Evolutionary conservation across 1,140 invertebrate species (phyloP).

Genomic region (Sitodiplosis mosellana): DNA sequence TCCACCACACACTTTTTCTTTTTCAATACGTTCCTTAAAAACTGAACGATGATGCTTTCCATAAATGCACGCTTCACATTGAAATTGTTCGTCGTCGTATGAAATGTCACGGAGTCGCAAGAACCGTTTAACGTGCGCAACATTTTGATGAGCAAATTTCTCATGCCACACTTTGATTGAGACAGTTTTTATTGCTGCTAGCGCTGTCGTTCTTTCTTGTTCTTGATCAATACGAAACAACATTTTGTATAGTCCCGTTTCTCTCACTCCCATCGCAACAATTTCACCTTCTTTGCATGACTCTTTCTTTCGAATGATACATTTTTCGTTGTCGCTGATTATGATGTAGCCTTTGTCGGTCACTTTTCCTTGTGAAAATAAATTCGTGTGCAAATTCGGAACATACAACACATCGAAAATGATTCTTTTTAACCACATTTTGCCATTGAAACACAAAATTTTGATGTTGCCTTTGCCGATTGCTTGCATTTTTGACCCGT

Average conservation of each 20-base stretch:
- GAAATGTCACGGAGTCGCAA: conserved; percentile 16
- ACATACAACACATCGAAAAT: conserved; percentile 17
- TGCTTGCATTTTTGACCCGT: background rate
- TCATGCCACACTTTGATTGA: conserved; percentile 20
- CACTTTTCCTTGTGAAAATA: conserved; percentile 18
- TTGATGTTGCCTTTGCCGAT: background rate
- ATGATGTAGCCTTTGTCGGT: conserved; percentile 13
- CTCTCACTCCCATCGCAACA: conserved; percentile 10
- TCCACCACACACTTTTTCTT: conserved; percentile 14
- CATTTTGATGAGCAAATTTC: conserved; percentile 24
- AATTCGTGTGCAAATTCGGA: conserved; percentile 19
- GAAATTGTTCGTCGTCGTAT: conserved; percentile 3
- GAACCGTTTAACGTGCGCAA: conserved; percentile 16
- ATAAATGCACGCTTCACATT: conserved; percentile 17
- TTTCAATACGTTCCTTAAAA: conserved; percentile 12
- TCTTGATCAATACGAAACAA: conserved; percentile 6
- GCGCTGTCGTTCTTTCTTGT: conserved; percentile 3
- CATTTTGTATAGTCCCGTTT: conserved; percentile 10
- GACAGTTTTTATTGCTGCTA: conserved; percentile 1
- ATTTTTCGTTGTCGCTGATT: conserved; percentile 13
- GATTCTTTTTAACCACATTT: background rate
- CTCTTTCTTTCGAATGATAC: no score
- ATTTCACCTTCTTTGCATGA: conserved; percentile 9
- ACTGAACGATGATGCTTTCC: conserved; percentile 20
- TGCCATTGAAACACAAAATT: background rate